These are phyloP conservation scores for Fopius arisanus DNA, from an alignment of 1,140 invertebrate species.

Conservation along the genomic window DNA sequence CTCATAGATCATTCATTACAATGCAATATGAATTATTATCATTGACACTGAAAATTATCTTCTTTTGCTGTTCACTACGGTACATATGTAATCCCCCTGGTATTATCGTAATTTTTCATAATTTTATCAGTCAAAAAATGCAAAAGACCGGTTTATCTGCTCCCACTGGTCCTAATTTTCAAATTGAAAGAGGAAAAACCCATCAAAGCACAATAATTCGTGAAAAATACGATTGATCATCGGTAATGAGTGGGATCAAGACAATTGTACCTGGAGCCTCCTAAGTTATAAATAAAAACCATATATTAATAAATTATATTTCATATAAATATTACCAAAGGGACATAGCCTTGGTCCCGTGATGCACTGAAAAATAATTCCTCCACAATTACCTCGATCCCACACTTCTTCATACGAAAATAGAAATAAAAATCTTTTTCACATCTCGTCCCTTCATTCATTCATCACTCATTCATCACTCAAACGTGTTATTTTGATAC, in stretches of 20 bases:
- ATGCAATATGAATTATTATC: neutral
- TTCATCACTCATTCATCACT: neutral
- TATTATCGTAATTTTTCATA: neutral
- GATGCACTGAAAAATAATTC: neutral
- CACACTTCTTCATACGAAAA: neutral
- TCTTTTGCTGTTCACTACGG: neutral
- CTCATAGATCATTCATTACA: neutral
- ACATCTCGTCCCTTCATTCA: neutral
- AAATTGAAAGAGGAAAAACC: neutral
- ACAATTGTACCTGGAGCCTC: neutral
- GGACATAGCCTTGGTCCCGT: neutral
- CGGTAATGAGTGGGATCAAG: neutral
- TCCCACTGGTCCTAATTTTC: neutral
- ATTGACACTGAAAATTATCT: neutral
- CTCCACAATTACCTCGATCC: neutral
- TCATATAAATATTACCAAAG: slow-evolving; percentile 8
- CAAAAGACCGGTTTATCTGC: neutral
- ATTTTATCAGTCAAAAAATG: neutral
- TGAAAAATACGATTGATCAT: neutral
- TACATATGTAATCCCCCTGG: neutral
- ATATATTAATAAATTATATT: slow-evolving; percentile 14
- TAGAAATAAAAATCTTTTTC: slow-evolving; percentile 1
- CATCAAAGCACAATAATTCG: neutral
- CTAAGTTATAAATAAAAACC: neutral
- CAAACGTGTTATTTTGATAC: slow-evolving; percentile 3